Conservation (phyloP, 1,140 invertebrate species). For the Drosophila arawakana region DNA sequence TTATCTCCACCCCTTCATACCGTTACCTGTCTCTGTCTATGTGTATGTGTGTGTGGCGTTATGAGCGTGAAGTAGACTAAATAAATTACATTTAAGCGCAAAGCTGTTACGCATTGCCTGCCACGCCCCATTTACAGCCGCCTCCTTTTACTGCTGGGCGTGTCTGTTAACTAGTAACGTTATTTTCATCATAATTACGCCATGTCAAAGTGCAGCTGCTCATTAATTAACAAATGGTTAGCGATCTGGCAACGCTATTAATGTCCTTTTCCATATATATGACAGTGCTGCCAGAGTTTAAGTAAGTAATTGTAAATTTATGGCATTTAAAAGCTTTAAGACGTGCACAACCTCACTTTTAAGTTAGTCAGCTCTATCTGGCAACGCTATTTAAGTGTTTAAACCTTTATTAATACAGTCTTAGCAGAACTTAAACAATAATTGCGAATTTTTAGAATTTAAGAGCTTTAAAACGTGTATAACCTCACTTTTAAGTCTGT, state of each 20-base stretch:
- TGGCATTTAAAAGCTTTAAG: too few species aligned
- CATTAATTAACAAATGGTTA: conserved; percentile 47
- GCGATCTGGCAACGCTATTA: conserved; percentile 9
- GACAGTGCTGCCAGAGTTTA: neutral
- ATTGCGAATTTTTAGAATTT: too few species aligned
- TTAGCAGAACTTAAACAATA: neutral
- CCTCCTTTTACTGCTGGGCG: neutral
- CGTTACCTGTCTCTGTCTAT: neutral
- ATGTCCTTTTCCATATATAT: conserved; percentile 2
- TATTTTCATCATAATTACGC: conserved; percentile 42
- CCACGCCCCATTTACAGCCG: neutral
- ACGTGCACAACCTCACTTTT: too few species aligned
- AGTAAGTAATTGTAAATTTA: neutral
- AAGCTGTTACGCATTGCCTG: conserved; percentile 69
- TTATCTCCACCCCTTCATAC: neutral
- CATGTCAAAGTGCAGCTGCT: conserved; percentile 44
- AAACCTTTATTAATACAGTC: neutral
- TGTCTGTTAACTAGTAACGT: conserved; percentile 2
- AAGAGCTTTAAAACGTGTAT: too few species aligned
- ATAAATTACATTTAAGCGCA: conserved; percentile 79
- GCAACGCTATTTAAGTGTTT: too few species aligned
- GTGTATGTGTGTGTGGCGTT: conserved; percentile 62
- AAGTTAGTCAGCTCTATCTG: too few species aligned
- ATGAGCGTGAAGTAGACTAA: conserved; percentile 81
- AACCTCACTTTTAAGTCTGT: too few species aligned